phyloP scores from a whole-genome alignment of 2,113 vertebrate genomes.

The Misgurnus anguillicaudatus region DNA sequence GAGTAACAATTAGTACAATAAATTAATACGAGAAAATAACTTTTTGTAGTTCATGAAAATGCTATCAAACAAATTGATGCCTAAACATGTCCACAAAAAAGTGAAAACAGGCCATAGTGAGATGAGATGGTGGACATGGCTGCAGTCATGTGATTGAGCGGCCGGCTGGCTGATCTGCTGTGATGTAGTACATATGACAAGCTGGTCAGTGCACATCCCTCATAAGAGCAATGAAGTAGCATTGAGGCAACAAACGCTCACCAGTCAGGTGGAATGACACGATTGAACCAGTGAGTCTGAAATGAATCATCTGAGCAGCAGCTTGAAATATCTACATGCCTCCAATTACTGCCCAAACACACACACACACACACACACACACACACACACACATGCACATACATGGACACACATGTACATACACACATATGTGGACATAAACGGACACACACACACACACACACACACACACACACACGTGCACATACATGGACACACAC shows the following conservation, averaged over 20 bases:
- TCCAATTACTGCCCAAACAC: slow-evolving; percentile 48
- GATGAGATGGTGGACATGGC: slow-evolving; percentile 63
- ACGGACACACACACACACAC: slow-evolving; percentile 7
- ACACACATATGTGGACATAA: slow-evolving; percentile 11
- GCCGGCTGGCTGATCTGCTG: slow-evolving; percentile 74
- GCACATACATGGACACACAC: not conserved
- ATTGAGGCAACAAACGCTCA: slow-evolving; percentile 60
- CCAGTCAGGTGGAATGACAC: slow-evolving; percentile 77
- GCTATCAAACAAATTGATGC: too few species aligned
- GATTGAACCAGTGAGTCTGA: slow-evolving; percentile 69
- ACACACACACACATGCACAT: not conserved
- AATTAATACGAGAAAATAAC: too few species aligned
- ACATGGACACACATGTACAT: not conserved
- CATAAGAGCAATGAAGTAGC: slow-evolving; percentile 64
- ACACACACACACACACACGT: not conserved
- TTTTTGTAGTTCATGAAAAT: too few species aligned
- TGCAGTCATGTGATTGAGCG: slow-evolving; percentile 77
- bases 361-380: not conserved
- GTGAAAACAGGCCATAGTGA: not conserved
- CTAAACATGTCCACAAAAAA: not conserved
- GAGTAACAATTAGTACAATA: too few species aligned
- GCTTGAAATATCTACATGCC: slow-evolving; percentile 67
- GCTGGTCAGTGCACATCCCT: slow-evolving; percentile 59
- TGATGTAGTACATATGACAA: slow-evolving; percentile 79
- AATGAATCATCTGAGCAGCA: slow-evolving; percentile 69